These are phyloP conservation scores for Lysandra coridon DNA, from an alignment of 2,888 invertebrate genomes.

Conservation along the genomic window DNA sequence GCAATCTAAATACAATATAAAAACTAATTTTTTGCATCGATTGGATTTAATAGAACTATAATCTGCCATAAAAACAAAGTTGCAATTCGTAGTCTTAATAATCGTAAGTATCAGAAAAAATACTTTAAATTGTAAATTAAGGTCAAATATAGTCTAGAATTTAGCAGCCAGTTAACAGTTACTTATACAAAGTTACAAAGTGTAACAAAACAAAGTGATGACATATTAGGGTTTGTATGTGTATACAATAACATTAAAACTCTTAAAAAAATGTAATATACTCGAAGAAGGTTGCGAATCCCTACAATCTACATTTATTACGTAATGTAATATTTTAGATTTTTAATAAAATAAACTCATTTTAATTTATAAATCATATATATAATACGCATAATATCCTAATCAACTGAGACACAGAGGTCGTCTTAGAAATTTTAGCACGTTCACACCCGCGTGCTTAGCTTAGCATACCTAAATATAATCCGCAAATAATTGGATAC, in stretches of 20 bases:
- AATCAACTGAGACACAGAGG: not conserved
- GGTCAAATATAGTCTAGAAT: too few relatives aligned
- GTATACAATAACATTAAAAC: too few relatives aligned
- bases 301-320: too few relatives aligned
- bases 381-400: not conserved
- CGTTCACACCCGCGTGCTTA: slow-evolving; percentile 32
- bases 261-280: too few relatives aligned
- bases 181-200: too few relatives aligned
- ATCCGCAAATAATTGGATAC: slow-evolving; percentile 42
- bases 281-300: too few relatives aligned
- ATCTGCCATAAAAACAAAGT: not conserved
- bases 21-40: not conserved
- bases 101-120: not conserved
- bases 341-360: too few relatives aligned
- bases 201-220: too few relatives aligned
- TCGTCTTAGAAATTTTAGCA: slow-evolving; percentile 38
- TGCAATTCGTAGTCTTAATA: not conserved
- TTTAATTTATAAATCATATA: not conserved
- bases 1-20: not conserved
- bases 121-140: slow-evolving; percentile 24
- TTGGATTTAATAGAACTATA: not conserved
- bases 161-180: too few relatives aligned
- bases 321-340: too few relatives aligned
- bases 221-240: too few relatives aligned
- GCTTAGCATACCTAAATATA: slow-evolving; percentile 37